Percentiles rank a stretch among this genome's conserved stretches.
Evolutionary conservation across 2,113 vertebrate genomes (phyloP).

Genomic region (Gulo gulo): DNA sequence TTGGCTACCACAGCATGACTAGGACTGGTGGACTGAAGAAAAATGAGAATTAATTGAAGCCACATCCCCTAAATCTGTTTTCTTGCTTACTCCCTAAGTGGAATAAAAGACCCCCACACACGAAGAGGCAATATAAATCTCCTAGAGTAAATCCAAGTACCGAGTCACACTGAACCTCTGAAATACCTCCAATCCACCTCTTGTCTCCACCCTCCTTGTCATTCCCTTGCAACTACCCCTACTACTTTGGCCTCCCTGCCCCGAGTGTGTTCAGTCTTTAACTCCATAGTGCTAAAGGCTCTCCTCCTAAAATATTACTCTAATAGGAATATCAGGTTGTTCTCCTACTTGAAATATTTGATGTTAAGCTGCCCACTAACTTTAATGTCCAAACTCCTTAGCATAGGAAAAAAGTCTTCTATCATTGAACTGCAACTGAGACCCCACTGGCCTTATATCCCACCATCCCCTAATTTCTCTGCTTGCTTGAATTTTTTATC

Average conservation of each 20-base stretch:
- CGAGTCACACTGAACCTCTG: background rate
- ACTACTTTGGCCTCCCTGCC: background rate
- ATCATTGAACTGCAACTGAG: background rate
- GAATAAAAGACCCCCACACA: background rate
- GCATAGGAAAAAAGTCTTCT: background rate
- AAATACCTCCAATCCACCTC: background rate
- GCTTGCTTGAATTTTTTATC: background rate
- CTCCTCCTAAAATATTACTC: background rate
- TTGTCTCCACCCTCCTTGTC: background rate
- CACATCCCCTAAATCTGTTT: background rate
- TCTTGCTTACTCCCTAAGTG: background rate
- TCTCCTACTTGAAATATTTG: background rate
- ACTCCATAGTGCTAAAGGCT: background rate
- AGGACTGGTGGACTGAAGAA: constrained; percentile 89
- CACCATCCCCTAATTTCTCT: background rate
- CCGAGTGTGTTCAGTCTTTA: background rate
- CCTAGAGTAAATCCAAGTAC: background rate
- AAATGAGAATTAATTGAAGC: background rate
- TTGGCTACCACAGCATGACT: constrained; percentile 97
- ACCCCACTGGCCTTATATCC: background rate
- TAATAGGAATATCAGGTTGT: background rate
- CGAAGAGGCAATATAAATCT: background rate
- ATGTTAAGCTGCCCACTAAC: background rate
- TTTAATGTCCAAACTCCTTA: background rate
- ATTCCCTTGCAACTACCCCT: background rate